phyloP scores from a whole-genome alignment of 2,888 invertebrate genomes.

The Acleris holmiana region DNA sequence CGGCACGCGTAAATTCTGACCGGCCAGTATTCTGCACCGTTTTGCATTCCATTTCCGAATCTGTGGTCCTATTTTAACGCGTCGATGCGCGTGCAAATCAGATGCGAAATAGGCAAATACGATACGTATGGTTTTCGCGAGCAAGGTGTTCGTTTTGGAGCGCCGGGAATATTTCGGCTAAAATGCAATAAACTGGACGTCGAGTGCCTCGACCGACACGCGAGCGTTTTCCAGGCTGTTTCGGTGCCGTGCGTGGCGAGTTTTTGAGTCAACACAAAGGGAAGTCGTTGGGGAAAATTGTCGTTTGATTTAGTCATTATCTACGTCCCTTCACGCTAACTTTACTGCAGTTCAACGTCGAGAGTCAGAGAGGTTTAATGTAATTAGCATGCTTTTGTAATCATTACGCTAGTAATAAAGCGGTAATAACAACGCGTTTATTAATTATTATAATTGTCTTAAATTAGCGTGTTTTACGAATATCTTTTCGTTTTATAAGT shows the following conservation, averaged over 20 bases:
- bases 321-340: background rate
- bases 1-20: constrained; percentile 31
- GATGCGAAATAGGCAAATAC: constrained; percentile 76
- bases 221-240: constrained; percentile 47
- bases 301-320: constrained; percentile 1
- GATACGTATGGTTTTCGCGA: constrained; percentile 72
- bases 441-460: too few relatives aligned
- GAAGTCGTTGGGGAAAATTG: constrained; percentile 6
- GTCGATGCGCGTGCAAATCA: constrained; percentile 61
- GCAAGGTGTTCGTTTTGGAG: constrained; percentile 58
- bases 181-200: constrained; percentile 74
- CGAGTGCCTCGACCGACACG: constrained; percentile 43
- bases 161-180: constrained; percentile 73
- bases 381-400: too few relatives aligned
- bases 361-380: too few relatives aligned
- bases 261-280: constrained; percentile 11
- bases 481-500: too few relatives aligned
- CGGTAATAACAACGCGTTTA: too few relatives aligned
- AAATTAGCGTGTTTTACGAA: too few relatives aligned
- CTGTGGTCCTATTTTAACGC: constrained; percentile 53
- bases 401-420: too few relatives aligned
- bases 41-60: constrained; percentile 64
- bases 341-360: background rate
- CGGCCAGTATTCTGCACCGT: constrained; percentile 51
- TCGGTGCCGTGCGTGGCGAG: constrained; percentile 24